These are phyloP conservation scores for Hestina assimilis DNA, from an alignment of 1,140 invertebrate genomes.

Conservation along the genomic window DNA sequence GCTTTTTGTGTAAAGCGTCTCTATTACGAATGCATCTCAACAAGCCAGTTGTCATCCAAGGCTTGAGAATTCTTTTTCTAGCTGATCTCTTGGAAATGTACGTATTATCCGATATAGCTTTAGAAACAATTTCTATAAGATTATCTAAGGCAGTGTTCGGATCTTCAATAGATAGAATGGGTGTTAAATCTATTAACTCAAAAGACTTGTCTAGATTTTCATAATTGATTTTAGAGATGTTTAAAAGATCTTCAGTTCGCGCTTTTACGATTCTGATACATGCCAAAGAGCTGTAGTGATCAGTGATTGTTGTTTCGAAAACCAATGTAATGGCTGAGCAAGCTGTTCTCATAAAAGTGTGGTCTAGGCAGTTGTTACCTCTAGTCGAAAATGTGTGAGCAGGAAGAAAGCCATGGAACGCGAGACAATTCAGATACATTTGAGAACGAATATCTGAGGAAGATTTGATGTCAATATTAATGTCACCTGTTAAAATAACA, in stretches of 20 bases:
- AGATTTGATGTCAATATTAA: background rate
- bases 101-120: background rate
- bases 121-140: background rate
- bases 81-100: background rate
- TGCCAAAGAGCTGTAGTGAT: too few species aligned
- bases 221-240: too few species aligned
- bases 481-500: background rate
- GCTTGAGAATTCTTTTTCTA: conserved; percentile 9
- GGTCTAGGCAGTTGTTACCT: background rate
- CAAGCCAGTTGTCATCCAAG: conserved; percentile 13
- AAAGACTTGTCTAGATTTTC: too few species aligned
- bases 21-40: conserved; percentile 13
- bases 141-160: background rate
- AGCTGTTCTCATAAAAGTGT: too few species aligned
- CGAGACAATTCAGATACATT: background rate
- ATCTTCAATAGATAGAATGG: too few species aligned
- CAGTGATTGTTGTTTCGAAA: too few species aligned
- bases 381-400: background rate
- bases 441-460: background rate
- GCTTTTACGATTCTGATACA: too few species aligned
- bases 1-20: conserved; percentile 4
- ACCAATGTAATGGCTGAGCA: too few species aligned
- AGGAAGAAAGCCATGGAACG: background rate
- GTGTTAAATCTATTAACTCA: too few species aligned
- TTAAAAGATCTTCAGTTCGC: too few species aligned